Conservation (phyloP, 2,113 vertebrate species). For the Ovis canadensis region DNA sequence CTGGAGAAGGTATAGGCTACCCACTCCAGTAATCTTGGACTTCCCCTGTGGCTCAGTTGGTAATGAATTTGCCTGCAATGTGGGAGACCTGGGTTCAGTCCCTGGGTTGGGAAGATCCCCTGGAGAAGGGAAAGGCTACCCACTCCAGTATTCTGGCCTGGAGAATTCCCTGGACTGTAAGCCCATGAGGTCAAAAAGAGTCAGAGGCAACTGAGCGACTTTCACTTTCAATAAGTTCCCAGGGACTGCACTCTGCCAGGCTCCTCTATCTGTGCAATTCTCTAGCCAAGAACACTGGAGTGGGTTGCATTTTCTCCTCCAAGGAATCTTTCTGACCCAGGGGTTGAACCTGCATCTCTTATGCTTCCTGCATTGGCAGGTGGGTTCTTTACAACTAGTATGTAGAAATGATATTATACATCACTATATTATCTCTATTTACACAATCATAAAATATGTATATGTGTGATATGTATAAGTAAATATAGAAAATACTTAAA, state of each 20-base stretch:
- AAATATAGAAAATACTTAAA: background rate
- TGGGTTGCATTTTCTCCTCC: background rate
- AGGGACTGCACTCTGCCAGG: background rate
- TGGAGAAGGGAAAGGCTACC: background rate
- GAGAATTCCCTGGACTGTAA: background rate
- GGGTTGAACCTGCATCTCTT: background rate
- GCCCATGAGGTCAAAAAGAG: background rate
- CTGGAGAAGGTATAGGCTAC: background rate
- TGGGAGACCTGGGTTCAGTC: background rate
- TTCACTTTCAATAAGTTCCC: background rate
- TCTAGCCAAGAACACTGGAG: background rate
- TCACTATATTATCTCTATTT: background rate
- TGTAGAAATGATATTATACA: background rate
- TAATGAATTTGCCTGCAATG: background rate
- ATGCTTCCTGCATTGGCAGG: background rate
- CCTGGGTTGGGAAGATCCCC: background rate
- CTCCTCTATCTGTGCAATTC: background rate
- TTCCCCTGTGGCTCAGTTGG: background rate
- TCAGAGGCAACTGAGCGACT: accelerated
- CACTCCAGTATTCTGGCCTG: background rate
- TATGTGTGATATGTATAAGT: background rate
- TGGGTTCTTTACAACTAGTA: background rate
- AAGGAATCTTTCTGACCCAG: background rate
- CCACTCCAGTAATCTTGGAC: background rate
- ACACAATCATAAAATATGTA: background rate